Conservation (phyloP, 2,797 vertebrate genomes). For the Dromococcyx pavoninus region DNA sequence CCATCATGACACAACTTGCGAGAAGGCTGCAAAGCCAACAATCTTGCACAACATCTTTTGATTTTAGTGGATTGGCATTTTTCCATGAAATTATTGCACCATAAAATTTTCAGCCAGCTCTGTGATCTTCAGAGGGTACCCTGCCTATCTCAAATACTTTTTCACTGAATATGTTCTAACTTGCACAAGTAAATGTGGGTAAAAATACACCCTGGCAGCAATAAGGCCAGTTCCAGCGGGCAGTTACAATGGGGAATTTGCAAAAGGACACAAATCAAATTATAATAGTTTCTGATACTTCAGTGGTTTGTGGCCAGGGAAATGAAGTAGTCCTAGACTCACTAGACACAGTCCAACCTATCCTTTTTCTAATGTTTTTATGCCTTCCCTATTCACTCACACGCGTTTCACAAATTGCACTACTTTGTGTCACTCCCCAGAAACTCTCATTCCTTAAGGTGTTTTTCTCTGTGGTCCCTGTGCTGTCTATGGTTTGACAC, state of each 20-base stretch:
- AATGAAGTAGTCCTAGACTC: not conserved
- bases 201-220: not conserved
- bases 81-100: not conserved
- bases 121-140: not conserved
- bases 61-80: not conserved
- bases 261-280: not conserved
- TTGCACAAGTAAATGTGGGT: not conserved
- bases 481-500: not conserved
- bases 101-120: not conserved
- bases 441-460: not conserved
- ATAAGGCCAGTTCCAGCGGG: not conserved
- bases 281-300: not conserved
- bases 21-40: not conserved
- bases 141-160: not conserved
- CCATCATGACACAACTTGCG: not conserved
- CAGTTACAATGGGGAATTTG: not conserved
- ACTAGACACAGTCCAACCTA: not conserved
- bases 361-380: not conserved
- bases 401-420: fast-evolving
- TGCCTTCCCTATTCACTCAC: not conserved
- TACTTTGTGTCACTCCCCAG: not conserved
- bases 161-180: not conserved
- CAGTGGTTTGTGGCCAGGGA: not conserved
- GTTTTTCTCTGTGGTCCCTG: not conserved
- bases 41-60: not conserved